Base-by-base conservation (phyloP, 2,797 vertebrate species). In the Helicolenus hilgendorfi region DNA sequence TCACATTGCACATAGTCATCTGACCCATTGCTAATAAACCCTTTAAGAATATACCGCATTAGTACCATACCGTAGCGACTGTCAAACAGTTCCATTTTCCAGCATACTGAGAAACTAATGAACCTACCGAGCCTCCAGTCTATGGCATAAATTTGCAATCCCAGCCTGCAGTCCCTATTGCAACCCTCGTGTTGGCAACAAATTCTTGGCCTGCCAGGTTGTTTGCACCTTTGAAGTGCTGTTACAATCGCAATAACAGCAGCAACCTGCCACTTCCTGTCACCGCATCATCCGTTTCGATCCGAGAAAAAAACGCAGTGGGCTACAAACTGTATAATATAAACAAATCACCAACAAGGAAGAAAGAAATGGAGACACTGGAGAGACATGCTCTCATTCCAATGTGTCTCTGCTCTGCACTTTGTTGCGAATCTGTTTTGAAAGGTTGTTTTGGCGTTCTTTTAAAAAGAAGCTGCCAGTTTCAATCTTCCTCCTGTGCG, bases 201-300 rank as follows among this genome's bases (percentile, higher is more conserved):
- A 38, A 82, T 86, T 65, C 60, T 71, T 31, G 53, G 73, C 77
- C 72, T 72, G 59, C 53, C 68, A 29, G 86, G 82, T 85, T 73
- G 68, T 85, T 86, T 87, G 27, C 79, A 71, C 82, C 83, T 92
- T 88, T 91, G 85, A 89, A 89, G 79, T 88, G 78, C 45, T 2
- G 72, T 75, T 91, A 84, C 72, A 87, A 81, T 91, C 65, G 49
- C 83, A 84, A 77, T 56, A 88, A 79, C 84, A 88, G 85, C 83
- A 79, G 79, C 84, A 77, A 67, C 85, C 71, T 85, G 84, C 60
- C 87, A 78, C 74, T 73, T 87, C 85, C 79, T 82, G 79, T 84
- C 84, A 77, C 69, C 26, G 67, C 78, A 77, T 78, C 85, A 41
- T 88, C 53, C 85, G 69, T 63, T 91, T 72, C 80, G 77, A 87